phyloP scores from a whole-genome alignment of 2,113 vertebrate species.

The Geothlypis trichas region DNA sequence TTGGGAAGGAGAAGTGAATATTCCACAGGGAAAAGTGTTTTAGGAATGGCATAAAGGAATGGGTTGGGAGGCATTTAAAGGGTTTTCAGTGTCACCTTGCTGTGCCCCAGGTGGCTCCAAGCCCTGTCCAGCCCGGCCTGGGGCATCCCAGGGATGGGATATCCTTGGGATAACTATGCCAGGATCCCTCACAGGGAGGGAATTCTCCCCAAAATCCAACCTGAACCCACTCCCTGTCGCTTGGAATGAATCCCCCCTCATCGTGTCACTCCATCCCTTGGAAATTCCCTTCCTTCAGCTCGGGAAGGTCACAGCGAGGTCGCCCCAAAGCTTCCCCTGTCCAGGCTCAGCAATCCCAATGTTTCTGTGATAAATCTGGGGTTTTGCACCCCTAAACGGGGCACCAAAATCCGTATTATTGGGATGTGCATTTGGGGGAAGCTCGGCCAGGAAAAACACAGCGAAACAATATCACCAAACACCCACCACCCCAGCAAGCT shows the following conservation, averaged over 20 bases:
- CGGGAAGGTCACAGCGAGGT: too few species aligned
- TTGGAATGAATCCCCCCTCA: accelerated
- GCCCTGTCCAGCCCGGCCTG: neutral
- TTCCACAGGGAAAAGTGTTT: neutral
- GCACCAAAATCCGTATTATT: accelerated
- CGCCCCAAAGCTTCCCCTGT: neutral
- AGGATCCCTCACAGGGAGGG: neutral
- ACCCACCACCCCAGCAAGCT: accelerated
- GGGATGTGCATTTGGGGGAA: accelerated
- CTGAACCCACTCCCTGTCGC: accelerated
- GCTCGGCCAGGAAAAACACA: neutral
- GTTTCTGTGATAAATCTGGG: accelerated
- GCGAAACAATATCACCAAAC: accelerated
- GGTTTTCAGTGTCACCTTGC: too few species aligned
- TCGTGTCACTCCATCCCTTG: neutral
- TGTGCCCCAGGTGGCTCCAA: neutral
- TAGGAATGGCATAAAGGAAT: neutral
- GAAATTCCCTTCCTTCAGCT: neutral
- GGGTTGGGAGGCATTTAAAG: neutral
- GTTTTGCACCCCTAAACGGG: accelerated
- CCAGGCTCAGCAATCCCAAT: neutral
- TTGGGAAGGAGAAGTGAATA: neutral
- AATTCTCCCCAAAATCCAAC: neutral
- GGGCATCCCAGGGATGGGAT: neutral
- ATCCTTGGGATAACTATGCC: neutral